Base-by-base conservation (phyloP, 1,140 invertebrate species). In the Atta colombica region DNA sequence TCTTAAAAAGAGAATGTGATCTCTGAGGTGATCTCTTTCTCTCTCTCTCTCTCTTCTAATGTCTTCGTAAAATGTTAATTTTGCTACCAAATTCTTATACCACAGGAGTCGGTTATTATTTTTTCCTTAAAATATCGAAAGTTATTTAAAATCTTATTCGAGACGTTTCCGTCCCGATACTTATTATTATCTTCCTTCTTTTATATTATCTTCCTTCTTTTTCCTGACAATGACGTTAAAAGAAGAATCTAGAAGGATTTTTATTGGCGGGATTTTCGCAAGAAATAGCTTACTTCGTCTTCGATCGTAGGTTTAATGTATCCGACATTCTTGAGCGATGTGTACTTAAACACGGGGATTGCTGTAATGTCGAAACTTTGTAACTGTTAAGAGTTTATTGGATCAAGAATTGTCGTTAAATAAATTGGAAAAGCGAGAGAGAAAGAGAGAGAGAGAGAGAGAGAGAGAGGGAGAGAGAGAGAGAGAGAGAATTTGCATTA, bases 221-320 rank as follows among this genome's bases (percentile, higher is more conserved):
- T n/a, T 7, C 18, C 0, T 25, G 25, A 60, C 35, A 63, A 71
- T n/a, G 31, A 58, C 53, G 39, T 60, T 82, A 82, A 72, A 66
- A 71, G 35, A 60, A 82, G 18, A 60, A 39, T 10, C 35, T 12
- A 12, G 7, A 28, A 60, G 68, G 18, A 72, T 49, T 74, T 82
- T 82, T 82, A 82, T 82, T 55, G 68, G 51, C 7, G 6, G 80
- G 39, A 82, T 82, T 82, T 82, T 82, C 53, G 55, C 21, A 53
- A 82, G 53, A 35, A 68, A 72, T 61, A 55, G 53, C 53, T 82
- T 72, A 82, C 31, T 31, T 0, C 35, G 35, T 82, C 7, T n/a
- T 49, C 35, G 21, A 72, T 31, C 53, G 68, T 45, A 31, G 35
- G 21, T 72, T 82, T 72, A 58, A 72, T 72, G 53, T 45, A 72